Evolutionary conservation across 2,888 invertebrate species (phyloP), one percentile per base, ranked within the genome.

Genomic region (Apocheima hispidaria): DNA sequence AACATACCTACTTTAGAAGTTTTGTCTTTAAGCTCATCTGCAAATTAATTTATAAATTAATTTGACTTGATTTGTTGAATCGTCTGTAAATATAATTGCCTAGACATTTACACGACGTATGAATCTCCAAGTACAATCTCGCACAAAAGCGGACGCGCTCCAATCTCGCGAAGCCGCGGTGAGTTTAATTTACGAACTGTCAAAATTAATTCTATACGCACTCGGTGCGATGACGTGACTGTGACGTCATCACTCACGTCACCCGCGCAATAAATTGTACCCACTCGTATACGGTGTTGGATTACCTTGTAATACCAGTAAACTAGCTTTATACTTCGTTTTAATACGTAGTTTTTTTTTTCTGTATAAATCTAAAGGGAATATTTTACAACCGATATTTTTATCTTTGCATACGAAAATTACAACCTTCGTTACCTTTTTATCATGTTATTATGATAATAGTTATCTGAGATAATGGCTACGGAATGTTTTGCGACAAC

Each of bases 101-200:
- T 9, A 43, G 43, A 23, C 41, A n/a, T 41, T 12, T 21, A n/a
- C 30, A 20, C 30, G 16, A 18, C 7, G 4, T n/a, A n/a, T n/a
- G 23, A 26, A 18, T 30, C 49, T 4, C 16, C 51, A 40, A 40
- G 68, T 64, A 67, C 43, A 58, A 26, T 60, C 61, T 28, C 52
- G 59, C 40, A 64, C 58, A 64, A 60, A 66, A 65, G 65, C 63
- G 55, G 44, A 21, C 60, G 46, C 59, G 64, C 57, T 58, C 63
- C 72, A 68, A 67, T 59, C 65, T 63, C 56, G 53, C 67, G 63
- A 51, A 66, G 65, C 62, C 68, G 67, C 66, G 71, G 66, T 77
- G 78, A 80, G 73, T 76, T 78, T 78, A 78, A 81, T 82, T 81
- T 78, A 72, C 70, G 73, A 68, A 70, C 68, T 73, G 76, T 76